Evolutionary conservation across 30 jellyfish, hydroid and myxozoan genomes (phyloP), one percentile per base, ranked within the genome.

Genomic region (Phacellophora camtschatica): DNA sequence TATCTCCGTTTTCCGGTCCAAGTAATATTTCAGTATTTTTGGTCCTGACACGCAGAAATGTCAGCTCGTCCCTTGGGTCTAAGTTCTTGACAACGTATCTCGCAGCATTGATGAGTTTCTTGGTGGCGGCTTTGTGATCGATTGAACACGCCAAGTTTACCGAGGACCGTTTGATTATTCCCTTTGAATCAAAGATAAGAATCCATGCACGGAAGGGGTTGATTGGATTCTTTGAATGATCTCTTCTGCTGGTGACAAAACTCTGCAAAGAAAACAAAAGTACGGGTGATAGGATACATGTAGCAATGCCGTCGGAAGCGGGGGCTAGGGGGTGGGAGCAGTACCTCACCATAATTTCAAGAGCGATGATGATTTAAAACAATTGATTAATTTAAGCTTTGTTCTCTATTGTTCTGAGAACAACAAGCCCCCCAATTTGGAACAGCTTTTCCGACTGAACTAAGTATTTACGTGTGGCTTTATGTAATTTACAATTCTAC

Each of bases 51-150:
- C 95, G 82, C 61, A 83, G 71, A 22, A 70, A 68, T 25, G 39
- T 62, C 18, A 83, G 83, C 24, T 83, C 95, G 32, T 83, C 95
- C 50, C 86, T 39, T 69, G 95, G 95, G 77, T 83, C 95, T 54
- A 83, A 43, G 68, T 59, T 83, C 68, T 71, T 83, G 1, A 83
- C 88, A 66, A 41, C 82, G 30, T 58, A 70, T 42, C 88, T 42
- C 43, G 95, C 87, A 35, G 83, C 83, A 23, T 76, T 31, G 43
- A 79, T 77, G 32, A 79, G 83, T 24, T 79, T 79, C 58, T 77
- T 79, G 23, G 90, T 66, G 27, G 90, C 90, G 28, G 35, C 83
- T 65, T 63, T 63, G 67, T 79, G 65, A 35, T 66, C 77, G 33
- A 63, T 33, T n/a, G 83, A 83, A 10, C 74, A 77, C 3, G 90